phyloP scores from a whole-genome alignment of 1,140 invertebrate genomes.

The Conopomorpha cramerella region DNA sequence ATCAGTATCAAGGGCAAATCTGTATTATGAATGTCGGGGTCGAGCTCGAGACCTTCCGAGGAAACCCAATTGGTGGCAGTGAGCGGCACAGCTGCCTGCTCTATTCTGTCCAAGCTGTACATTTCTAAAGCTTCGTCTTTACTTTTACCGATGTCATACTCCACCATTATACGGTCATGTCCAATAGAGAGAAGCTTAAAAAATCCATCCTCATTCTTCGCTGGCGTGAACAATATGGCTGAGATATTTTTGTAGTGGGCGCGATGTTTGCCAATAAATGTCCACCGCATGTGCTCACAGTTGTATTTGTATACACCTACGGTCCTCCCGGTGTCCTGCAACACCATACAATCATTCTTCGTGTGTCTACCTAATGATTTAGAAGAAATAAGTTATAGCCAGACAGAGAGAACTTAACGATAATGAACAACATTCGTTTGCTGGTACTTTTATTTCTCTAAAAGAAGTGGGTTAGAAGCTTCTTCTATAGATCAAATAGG shows the following conservation, averaged over 20 bases:
- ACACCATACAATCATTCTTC: no score
- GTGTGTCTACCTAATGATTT: no score
- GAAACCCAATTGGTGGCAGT: conserved; percentile 54
- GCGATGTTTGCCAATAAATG: conserved; percentile 62
- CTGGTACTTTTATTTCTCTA: no score
- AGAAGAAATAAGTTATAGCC: no score
- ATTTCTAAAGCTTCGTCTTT: conserved; percentile 33
- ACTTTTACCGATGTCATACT: conserved; percentile 69
- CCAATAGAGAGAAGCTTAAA: conserved; percentile 64
- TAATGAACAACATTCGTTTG: no score
- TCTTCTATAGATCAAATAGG: no score
- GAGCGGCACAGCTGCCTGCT: conserved; percentile 66
- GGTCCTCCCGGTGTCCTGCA: conserved; percentile 54
- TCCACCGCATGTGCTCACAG: conserved; percentile 39
- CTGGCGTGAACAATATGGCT: conserved; percentile 55
- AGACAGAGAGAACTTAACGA: no score
- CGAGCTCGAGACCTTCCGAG: no score
- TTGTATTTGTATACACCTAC: conserved; percentile 59
- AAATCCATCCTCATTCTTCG: conserved; percentile 19
- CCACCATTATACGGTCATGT: conserved; percentile 66
- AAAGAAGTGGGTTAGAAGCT: no score
- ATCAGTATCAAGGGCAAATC: conserved; percentile 39
- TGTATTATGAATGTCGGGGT: conserved; percentile 15
- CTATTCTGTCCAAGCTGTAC: conserved; percentile 55
- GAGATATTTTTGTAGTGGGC: conserved; percentile 62